A percentile compares a stretch with the other conserved stretches of the same genome.
Evolutionary conservation across 2,888 invertebrate genomes (phyloP).

Genomic region (Drepana falcataria): DNA sequence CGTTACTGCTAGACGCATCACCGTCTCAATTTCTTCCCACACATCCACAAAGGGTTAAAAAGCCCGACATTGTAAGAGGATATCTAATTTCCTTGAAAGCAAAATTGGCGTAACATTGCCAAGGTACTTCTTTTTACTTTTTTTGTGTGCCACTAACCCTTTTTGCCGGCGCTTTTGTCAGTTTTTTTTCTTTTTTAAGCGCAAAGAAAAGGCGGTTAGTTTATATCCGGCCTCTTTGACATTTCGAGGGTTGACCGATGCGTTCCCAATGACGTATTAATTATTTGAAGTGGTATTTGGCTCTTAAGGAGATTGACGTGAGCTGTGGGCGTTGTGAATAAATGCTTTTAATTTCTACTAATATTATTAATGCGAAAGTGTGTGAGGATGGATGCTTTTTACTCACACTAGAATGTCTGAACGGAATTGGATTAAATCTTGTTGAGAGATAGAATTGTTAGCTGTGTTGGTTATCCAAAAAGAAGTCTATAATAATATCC

Average conservation of each 20-base stretch:
- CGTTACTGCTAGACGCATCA: constrained; percentile 38
- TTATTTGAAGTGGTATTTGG: constrained; percentile 71
- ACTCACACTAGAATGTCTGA: too few species aligned
- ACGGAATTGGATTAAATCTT: too few species aligned
- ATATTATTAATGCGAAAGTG: neutral
- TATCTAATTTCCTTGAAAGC: constrained; percentile 78
- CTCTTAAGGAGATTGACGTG: constrained; percentile 50
- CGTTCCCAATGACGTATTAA: constrained; percentile 69
- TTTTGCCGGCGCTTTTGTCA: constrained; percentile 61
- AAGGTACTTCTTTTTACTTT: constrained; percentile 41
- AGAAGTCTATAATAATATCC: too few species aligned
- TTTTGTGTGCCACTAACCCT: constrained; percentile 57
- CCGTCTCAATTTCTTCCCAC: constrained; percentile 63
- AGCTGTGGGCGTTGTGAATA: constrained; percentile 34
- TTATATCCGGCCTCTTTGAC: constrained; percentile 75
- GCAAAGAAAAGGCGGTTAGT: constrained; percentile 79
- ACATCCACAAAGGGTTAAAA: constrained; percentile 66
- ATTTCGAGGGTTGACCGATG: constrained; percentile 64
- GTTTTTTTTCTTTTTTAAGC: constrained; percentile 54
- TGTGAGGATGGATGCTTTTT: too few species aligned
- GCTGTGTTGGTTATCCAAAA: too few species aligned
- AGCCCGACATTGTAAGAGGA: constrained; percentile 64
- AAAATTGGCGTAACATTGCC: constrained; percentile 77
- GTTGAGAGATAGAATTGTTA: too few species aligned
- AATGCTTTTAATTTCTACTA: constrained; percentile 17